Base-by-base conservation (phyloP, 2,113 vertebrate species). In the Bettongia penicillata region DNA sequence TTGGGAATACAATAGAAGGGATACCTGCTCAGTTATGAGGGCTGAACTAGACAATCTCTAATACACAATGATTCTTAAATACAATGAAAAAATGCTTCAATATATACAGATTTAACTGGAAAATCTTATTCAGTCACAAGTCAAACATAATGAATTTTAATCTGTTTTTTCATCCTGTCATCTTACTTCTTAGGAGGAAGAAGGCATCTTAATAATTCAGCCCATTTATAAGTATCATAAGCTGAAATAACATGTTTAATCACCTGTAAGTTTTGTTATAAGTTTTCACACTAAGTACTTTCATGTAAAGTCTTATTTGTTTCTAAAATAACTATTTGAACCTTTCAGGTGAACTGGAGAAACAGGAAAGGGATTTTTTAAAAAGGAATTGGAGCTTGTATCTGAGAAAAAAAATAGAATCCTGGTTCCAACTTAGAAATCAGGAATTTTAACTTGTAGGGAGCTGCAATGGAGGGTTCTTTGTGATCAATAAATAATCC, bases 211-310 rank as follows among this genome's bases (percentile, higher is more conserved):
- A 91, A 84, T 28, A 68, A 14, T 48, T 91, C 31, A 93, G 93
- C 48, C 3, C 6, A 50, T 68, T 49, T 31, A 51, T 89, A 68
- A 94, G 89, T 90, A 28, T 89, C 49, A 91, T 48, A 93, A 55
- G 91, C 77, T 96, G 24, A 95, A 96, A 94, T 61, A 91, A 22
- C 43, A 89, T 25, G 24, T 24, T 5, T 68, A 19, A 53, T 37
- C 51, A 94, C 22, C 8, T 93, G 48, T 91, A 94, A 55, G 49
- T 84, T 91, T 51, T 57, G 51, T 84, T 89, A 90, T 25, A 8
- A 26, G 43, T 77, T 25, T 84, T 25, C 24, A 91, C 89, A 22
- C 3, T 49, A 31, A 91, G n/a, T 0, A 51, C 89, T 37, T 94
- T 48, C 16, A 61, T n/a, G 91, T 55, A n/a, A 51, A 91, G 24